These are phyloP conservation scores for Atta colombica DNA, from an alignment of 1,140 invertebrate species.

Conservation along the genomic window DNA sequence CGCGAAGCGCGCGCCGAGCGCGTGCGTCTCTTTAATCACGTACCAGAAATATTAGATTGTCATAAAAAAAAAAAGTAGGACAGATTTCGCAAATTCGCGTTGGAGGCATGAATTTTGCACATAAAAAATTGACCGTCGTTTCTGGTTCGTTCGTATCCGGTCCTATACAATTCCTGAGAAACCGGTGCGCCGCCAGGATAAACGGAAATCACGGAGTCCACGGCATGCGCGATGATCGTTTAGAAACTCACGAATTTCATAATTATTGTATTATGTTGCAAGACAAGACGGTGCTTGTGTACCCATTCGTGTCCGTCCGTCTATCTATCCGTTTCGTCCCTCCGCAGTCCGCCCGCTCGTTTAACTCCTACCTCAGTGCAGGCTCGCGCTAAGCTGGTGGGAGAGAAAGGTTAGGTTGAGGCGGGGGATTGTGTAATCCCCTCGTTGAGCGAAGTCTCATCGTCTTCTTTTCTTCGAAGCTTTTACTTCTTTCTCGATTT, in stretches of 20 bases:
- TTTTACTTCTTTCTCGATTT: slow-evolving; percentile 73
- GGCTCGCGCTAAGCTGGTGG: slow-evolving; percentile 60
- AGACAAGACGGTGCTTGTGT: slow-evolving; percentile 76
- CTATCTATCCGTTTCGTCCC: slow-evolving; percentile 52
- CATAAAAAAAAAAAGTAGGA: slow-evolving; percentile 12
- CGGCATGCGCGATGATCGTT: slow-evolving; percentile 78
- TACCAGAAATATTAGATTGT: slow-evolving; percentile 10
- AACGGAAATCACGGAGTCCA: slow-evolving; percentile 74
- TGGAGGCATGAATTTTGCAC: neutral
- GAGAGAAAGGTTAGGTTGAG: slow-evolving; percentile 85
- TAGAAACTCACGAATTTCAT: slow-evolving; percentile 87
- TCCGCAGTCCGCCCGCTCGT: slow-evolving; percentile 41
- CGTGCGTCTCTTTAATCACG: neutral
- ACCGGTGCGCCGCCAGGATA: slow-evolving; percentile 61
- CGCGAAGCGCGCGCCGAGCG: neutral
- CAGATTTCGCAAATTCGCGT: slow-evolving; percentile 5
- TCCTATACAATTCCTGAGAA: neutral
- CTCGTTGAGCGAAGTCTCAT: slow-evolving; percentile 77
- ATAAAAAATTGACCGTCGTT: neutral
- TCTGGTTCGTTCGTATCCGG: too few species aligned
- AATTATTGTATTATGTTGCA: slow-evolving; percentile 86
- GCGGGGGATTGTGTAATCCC: slow-evolving; percentile 84
- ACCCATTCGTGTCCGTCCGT: slow-evolving; percentile 70
- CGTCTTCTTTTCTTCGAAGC: slow-evolving; percentile 80
- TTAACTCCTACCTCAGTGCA: slow-evolving; percentile 72